Evolutionary conservation across 1,140 invertebrate species (phyloP).

Genomic region (Aphaenogaster rudis): DNA sequence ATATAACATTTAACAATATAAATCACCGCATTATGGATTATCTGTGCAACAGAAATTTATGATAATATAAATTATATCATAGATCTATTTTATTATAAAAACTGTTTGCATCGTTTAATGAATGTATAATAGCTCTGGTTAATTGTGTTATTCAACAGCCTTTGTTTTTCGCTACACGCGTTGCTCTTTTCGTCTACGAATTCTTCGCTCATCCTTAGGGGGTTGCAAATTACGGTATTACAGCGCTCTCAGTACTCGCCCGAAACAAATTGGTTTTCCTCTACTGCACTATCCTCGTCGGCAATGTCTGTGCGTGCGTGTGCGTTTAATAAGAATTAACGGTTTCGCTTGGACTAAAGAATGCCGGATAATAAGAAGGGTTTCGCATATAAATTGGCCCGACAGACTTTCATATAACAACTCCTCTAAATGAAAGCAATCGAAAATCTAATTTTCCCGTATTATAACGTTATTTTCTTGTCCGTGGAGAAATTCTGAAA

Average conservation of each 20-base stretch:
- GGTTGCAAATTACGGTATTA: slow-evolving; percentile 47
- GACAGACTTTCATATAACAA: background rate
- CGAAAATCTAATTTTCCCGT: slow-evolving; percentile 7
- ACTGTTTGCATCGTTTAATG: background rate
- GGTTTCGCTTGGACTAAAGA: background rate
- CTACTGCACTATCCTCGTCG: background rate
- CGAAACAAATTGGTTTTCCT: slow-evolving; percentile 46
- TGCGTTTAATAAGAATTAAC: slow-evolving; percentile 40
- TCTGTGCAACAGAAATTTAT: background rate
- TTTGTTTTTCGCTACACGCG: background rate
- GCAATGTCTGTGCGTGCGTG: background rate
- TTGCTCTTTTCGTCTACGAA: background rate
- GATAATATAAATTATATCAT: background rate
- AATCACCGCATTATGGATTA: background rate
- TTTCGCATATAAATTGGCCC: background rate
- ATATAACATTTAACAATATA: background rate
- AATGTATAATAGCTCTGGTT: background rate
- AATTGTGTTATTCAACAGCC: background rate
- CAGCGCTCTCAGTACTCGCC: slow-evolving; percentile 6
- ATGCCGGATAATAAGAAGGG: background rate
- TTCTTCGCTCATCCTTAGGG: background rate
- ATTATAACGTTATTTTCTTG: background rate
- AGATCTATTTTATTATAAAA: background rate
- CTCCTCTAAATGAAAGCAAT: background rate
- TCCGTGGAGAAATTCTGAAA: background rate